Evolutionary conservation across 2,888 invertebrate species (phyloP), one percentile per base, ranked within the genome.

Genomic region (Eueremaeus valkanovi): DNA sequence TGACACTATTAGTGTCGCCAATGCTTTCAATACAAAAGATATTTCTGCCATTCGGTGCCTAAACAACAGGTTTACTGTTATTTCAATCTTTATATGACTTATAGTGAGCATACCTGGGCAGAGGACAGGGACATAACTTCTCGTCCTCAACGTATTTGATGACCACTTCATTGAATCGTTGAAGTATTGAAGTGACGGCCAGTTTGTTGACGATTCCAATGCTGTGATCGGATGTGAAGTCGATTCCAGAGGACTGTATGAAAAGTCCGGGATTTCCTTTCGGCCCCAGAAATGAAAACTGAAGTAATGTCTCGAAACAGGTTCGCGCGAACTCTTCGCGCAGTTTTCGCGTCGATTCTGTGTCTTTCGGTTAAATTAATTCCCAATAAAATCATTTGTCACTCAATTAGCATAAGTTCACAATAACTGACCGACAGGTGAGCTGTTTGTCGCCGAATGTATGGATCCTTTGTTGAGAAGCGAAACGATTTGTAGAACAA

Each of bases 261-360:
- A 77, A 76, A 33, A 77, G 66, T 51, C 75, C 68, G 1, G 76
- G 76, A 75, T 76, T 77, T 18, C 55, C 73, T 66, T 75, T 79
- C 24, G 76, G 75, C 21, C 79, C 82, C 91, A 84, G 81, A 79
- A 85, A 87, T 0, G 96, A 96, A 85, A 95, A 96, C 84, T 96
- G 95, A 66, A 97, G 86, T 31, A 97, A 85, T 0, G 96, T 96
- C 84, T 97, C 96, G 82, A 97, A 97, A 83, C 97, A 97, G 0
- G 92, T 92, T 82, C 95, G 92, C 63, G 97, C 96, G 85, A 97
- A 96, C 83, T 96, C 95, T 85, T 97, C 96, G 24, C 96, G 85
- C 79, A 95, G 87, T 77, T 92, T 84, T 13, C 84, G 85, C 81
- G 92, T 92, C 77, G 90, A 88, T 82, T 92, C 93, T 79, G 89